A percentile compares a stretch with the other conserved stretches of the same genome.
Evolutionary conservation across 2,888 invertebrate species (phyloP).

Genomic region (Rugalucina vietnamica): DNA sequence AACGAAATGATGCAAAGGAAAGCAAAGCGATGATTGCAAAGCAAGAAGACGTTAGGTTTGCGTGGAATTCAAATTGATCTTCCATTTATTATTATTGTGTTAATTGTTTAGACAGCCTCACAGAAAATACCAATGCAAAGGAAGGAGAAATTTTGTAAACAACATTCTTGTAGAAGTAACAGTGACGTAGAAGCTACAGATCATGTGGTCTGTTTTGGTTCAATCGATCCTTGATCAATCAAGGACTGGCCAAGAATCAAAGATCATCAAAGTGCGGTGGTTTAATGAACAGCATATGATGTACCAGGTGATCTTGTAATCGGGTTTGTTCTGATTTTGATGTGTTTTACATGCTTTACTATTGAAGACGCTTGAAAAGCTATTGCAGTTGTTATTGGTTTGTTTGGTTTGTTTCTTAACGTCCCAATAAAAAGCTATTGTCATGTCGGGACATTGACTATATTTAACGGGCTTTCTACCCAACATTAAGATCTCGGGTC

Average conservation of each 20-base stretch:
- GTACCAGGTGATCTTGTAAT: too few relatives aligned
- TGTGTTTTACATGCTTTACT: too few relatives aligned
- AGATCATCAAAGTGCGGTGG: not conserved
- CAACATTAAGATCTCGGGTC: too few relatives aligned
- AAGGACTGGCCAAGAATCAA: not conserved
- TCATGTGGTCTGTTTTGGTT: not conserved
- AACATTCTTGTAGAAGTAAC: not conserved
- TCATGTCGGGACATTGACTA: too few relatives aligned
- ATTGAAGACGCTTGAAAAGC: too few relatives aligned
- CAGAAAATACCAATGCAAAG: not conserved
- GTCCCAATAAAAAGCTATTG: too few relatives aligned
- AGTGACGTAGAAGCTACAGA: not conserved
- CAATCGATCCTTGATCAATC: not conserved
- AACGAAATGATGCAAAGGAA: too few relatives aligned
- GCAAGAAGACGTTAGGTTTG: not conserved
- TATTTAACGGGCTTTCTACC: too few relatives aligned
- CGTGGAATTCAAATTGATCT: not conserved
- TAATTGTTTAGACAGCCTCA: slow-evolving; percentile 6
- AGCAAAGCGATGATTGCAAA: not conserved
- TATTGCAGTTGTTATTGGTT: too few relatives aligned
- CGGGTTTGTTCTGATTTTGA: too few relatives aligned
- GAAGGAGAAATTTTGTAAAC: not conserved
- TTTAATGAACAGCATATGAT: too few relatives aligned
- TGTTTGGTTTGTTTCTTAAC: too few relatives aligned
- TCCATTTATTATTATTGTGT: not conserved